These are phyloP conservation scores for Apomyelois bistriatella DNA, from an alignment of 2,888 invertebrate species.

Conservation along the genomic window DNA sequence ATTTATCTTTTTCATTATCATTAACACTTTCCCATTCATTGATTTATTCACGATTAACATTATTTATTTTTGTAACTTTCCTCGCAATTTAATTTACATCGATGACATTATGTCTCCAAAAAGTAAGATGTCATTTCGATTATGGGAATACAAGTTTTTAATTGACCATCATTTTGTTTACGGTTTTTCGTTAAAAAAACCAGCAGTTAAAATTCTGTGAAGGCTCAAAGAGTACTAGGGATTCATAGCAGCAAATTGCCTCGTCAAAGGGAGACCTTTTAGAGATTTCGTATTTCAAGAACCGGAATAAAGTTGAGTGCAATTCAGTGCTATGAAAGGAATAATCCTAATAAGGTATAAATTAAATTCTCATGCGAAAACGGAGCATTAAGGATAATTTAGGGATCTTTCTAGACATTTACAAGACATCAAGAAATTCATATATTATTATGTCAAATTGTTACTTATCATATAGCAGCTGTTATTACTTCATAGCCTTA, in stretches of 20 bases:
- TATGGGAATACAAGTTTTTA: background rate
- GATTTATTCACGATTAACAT: constrained; percentile 1
- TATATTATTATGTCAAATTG: too few species aligned
- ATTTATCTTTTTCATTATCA: constrained; percentile 3
- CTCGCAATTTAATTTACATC: background rate
- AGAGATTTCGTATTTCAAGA: background rate
- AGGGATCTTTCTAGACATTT: too few species aligned
- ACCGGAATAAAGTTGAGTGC: background rate
- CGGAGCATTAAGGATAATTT: too few species aligned
- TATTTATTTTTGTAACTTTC: background rate
- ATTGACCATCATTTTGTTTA: background rate
- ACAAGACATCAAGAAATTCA: too few species aligned
- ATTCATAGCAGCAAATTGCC: background rate
- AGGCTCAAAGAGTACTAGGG: background rate
- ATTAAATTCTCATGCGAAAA: too few species aligned
- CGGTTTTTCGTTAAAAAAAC: background rate
- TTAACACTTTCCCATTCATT: background rate
- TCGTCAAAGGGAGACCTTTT: background rate
- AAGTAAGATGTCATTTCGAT: background rate
- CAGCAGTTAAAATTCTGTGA: background rate
- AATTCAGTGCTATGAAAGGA: background rate
- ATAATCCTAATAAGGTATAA: background rate
- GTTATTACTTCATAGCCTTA: too few species aligned
- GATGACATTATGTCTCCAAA: background rate
- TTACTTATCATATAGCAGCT: too few species aligned